Conservation (phyloP, 2,113 vertebrate species). For the Vanacampus margaritifer region DNA sequence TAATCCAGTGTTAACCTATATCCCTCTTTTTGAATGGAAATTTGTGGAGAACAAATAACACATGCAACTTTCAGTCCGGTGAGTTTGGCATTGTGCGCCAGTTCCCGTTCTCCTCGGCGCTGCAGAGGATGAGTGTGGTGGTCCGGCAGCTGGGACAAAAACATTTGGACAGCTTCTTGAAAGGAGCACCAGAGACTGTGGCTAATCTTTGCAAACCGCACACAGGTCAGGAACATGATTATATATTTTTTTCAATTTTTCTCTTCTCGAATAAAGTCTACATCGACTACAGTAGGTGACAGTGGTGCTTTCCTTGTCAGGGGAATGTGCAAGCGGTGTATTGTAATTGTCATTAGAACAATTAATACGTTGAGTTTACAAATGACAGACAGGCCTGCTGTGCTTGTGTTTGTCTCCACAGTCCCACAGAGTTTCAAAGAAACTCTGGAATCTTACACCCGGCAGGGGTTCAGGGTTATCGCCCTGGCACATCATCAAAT, state of each 20-base stretch:
- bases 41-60: constrained; percentile 66
- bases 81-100: constrained; percentile 94
- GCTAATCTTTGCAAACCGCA: constrained; percentile 85
- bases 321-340: too few species aligned
- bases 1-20: constrained; percentile 65
- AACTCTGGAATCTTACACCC: constrained; percentile 88
- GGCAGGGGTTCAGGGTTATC: constrained; percentile 93
- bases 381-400: constrained; percentile 3
- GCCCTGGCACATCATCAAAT: constrained; percentile 90
- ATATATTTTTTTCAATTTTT: too few species aligned
- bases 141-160: constrained; percentile 83
- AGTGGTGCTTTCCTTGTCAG: too few species aligned
- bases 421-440: constrained; percentile 86
- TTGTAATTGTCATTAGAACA: too few species aligned
- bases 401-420: constrained; percentile 41
- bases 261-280: too few species aligned
- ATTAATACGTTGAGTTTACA: not conserved
- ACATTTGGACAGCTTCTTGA: constrained; percentile 90
- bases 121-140: constrained; percentile 94
- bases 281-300: too few species aligned
- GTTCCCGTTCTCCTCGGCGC: constrained; percentile 89
- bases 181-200: constrained; percentile 91
- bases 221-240: constrained; percentile 75
- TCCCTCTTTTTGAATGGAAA: constrained; percentile 60
- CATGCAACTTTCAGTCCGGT: constrained; percentile 69